Base-by-base conservation (phyloP, 2,888 invertebrate genomes). In the Encarsia formosa region DNA sequence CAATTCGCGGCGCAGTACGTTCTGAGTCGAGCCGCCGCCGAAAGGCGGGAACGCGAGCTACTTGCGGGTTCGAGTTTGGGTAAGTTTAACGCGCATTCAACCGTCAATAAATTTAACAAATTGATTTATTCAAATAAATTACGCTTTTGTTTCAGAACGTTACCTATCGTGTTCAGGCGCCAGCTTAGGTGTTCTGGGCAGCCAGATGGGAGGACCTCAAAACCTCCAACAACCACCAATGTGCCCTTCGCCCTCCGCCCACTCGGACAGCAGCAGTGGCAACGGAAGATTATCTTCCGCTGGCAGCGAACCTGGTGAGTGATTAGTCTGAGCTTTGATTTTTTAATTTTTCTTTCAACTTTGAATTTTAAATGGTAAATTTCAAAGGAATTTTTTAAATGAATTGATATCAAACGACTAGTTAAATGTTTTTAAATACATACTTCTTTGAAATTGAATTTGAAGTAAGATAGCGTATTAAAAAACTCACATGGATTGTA, bases 1-100 rank as follows among this genome's bases (percentile, higher is more conserved):
- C 93, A 93, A 75, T 94, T 94, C 69, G 93, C 93, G 34, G 93
- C 94, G 23, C 94, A 94, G 71, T 94, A 93, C 76, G 92, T 94
- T 37, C 78, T 94, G 29, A 90, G 90, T 50, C 78, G 92, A 63
- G 94, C 93, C 8, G 93, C 93, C 6, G 93, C 93, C 15, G 93
- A 93, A 69, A 81, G 92, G 62, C 81, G 93, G 59, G 92, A 93
- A 68, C 78, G 92, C 40, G 92, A 92, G 31, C 76, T 87, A 47
- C 78, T 92, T 47, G 76, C 77, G 44, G 77, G 73, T 56, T 73
- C 73, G 58, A 71, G 73, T 67, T 63, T 74, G 68, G 73, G 73
- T 73, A 63, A 62, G 53, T 45, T 9, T 5, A 43, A 32, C 3
- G 18, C 11, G 22, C 11, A 26, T 19, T 15, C 13, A 13, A 6